Conservation (phyloP, 92 coral and sea anemone species). For the Siderastrea siderea region DNA sequence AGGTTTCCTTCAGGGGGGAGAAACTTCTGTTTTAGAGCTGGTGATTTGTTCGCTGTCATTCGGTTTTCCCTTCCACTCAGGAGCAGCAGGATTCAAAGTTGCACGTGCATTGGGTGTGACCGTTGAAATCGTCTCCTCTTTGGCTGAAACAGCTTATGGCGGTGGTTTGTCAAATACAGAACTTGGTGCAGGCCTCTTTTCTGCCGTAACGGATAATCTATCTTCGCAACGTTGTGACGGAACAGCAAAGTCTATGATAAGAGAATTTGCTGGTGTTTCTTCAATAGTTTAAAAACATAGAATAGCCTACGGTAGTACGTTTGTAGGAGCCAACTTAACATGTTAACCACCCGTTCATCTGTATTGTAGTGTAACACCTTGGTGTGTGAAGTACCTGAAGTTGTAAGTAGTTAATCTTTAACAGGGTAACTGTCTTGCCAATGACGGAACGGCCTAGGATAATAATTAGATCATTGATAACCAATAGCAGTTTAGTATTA, state of each 20-base stretch:
- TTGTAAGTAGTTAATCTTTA: no score
- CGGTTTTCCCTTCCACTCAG: background rate
- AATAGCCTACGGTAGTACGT: no score
- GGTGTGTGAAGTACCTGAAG: no score
- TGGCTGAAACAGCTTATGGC: background rate
- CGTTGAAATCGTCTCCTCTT: background rate
- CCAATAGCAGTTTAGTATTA: no score
- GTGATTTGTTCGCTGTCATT: background rate
- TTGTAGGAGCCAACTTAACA: no score
- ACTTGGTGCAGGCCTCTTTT: background rate
- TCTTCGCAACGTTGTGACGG: background rate
- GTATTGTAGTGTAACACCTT: no score
- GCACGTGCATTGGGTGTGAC: background rate
- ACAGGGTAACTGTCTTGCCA: no score
- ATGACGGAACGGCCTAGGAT: no score
- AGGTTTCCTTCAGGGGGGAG: background rate
- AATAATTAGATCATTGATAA: no score
- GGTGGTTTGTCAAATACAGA: background rate
- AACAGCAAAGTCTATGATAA: background rate
- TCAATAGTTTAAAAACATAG: no score
- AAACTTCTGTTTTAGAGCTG: background rate
- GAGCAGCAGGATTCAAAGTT: constrained; percentile 2
- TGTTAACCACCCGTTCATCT: no score
- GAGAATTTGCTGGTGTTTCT: no score
- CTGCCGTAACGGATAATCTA: background rate